Evolutionary conservation across 2,797 vertebrate species (phyloP).

Genomic region (Uromys caudimaculatus): DNA sequence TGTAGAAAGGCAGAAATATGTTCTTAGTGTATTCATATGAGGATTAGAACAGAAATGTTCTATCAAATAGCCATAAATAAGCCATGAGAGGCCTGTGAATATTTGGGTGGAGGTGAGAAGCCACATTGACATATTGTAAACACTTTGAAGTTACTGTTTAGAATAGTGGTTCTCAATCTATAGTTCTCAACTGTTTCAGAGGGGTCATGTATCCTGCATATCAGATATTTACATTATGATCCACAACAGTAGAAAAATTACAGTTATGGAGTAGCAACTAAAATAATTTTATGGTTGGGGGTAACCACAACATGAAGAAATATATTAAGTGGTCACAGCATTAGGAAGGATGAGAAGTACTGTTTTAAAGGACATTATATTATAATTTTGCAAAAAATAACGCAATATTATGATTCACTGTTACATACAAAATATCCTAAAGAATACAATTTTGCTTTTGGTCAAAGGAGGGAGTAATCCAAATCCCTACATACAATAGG

Average conservation of each 20-base stretch:
- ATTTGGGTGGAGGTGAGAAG: background rate
- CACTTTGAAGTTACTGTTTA: background rate
- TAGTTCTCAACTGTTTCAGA: background rate
- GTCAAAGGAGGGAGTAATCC: background rate
- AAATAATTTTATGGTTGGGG: background rate
- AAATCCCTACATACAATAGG: background rate
- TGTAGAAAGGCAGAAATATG: background rate
- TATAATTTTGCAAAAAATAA: background rate
- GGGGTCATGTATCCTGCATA: background rate
- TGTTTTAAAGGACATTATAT: background rate
- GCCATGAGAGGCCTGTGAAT: background rate
- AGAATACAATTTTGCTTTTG: conserved; percentile 17
- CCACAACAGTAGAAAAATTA: background rate
- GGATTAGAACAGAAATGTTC: background rate
- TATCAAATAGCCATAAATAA: background rate
- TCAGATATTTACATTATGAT: background rate
- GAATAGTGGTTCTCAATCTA: background rate
- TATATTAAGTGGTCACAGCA: background rate
- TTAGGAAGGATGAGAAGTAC: too few species aligned
- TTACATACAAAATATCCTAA: background rate
- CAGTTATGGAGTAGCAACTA: background rate
- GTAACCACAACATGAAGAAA: background rate
- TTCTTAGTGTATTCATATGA: background rate
- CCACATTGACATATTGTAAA: background rate
- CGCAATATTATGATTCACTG: background rate